Evolutionary conservation across 2,797 vertebrate species (phyloP).

Genomic region (Delichon dasypus): DNA sequence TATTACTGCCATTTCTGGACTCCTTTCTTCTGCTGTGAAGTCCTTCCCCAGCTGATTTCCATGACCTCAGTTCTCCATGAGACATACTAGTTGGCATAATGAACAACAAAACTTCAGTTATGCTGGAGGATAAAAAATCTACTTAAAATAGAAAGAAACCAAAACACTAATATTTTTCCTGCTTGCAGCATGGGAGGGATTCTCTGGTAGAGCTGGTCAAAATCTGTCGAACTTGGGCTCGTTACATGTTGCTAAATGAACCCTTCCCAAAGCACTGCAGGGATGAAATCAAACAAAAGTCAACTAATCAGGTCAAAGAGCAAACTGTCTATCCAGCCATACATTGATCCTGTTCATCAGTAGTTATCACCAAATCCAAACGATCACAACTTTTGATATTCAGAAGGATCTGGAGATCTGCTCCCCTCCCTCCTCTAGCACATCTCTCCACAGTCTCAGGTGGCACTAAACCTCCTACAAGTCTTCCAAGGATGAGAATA

Average conservation of each 20-base stretch:
- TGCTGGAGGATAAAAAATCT: background rate
- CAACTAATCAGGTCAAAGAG: background rate
- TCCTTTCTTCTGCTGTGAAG: slow-evolving; percentile 44
- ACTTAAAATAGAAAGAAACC: slow-evolving; percentile 42
- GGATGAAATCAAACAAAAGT: background rate
- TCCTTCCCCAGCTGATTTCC: slow-evolving; percentile 22
- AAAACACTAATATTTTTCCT: slow-evolving; percentile 28
- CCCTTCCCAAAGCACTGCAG: background rate
- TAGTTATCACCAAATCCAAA: background rate
- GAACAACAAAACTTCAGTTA: slow-evolving; percentile 52
- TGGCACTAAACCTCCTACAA: background rate
- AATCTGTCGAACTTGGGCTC: background rate
- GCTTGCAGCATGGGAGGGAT: background rate
- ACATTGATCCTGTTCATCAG: accelerated
- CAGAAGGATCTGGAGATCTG: background rate
- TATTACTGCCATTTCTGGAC: slow-evolving; percentile 48
- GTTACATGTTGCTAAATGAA: background rate
- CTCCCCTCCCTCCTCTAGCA: background rate
- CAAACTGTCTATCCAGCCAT: background rate
- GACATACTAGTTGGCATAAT: slow-evolving; percentile 43
- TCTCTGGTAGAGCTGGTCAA: background rate
- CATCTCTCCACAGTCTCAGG: background rate
- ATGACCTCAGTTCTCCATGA: slow-evolving; percentile 56
- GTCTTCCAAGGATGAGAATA: background rate
- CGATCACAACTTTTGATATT: background rate